A percentile compares a stretch with the other conserved stretches of the same genome.
phyloP scores from a whole-genome alignment of 2,113 vertebrate species.

The Pyrgilauda ruficollis region DNA sequence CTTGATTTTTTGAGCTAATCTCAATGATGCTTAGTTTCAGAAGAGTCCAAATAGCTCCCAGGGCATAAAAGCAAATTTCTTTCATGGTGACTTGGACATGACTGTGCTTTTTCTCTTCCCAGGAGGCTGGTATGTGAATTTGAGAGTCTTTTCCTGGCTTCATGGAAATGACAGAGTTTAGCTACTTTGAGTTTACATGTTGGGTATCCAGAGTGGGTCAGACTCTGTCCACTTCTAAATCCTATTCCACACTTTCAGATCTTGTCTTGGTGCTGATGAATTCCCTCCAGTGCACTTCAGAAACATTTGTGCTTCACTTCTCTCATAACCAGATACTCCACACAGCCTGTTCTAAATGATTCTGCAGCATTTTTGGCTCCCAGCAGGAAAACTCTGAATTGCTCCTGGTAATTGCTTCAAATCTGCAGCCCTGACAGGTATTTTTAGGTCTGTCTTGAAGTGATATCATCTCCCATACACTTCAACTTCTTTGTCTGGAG shows the following conservation, averaged over 20 bases:
- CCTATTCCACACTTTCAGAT: not conserved
- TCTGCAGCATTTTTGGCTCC: slow-evolving; percentile 41
- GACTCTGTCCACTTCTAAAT: not conserved
- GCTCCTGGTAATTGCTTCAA: slow-evolving; percentile 59
- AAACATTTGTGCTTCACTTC: not conserved
- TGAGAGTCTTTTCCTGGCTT: not conserved
- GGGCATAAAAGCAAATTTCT: not conserved
- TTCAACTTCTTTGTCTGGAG: slow-evolving; percentile 73
- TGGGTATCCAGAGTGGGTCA: not conserved
- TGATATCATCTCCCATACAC: slow-evolving; percentile 56
- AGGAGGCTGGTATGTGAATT: not conserved
- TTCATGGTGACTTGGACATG: not conserved
- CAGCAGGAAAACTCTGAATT: slow-evolving; percentile 66
- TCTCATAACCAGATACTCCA: not conserved
- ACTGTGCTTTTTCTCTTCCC: not conserved
- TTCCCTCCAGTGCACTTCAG: not conserved
- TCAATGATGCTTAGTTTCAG: not conserved
- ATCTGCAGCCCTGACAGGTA: slow-evolving; percentile 69
- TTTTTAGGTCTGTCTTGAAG: slow-evolving; percentile 78
- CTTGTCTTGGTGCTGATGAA: not conserved
- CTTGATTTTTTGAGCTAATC: not conserved
- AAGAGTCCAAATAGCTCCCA: not conserved
- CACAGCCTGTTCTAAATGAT: slow-evolving; percentile 40
- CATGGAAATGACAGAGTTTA: not conserved
- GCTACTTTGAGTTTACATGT: not conserved